These are phyloP conservation scores for Tetragnatha versicolor DNA, from an alignment of 1,140 invertebrate genomes.

Conservation along the genomic window DNA sequence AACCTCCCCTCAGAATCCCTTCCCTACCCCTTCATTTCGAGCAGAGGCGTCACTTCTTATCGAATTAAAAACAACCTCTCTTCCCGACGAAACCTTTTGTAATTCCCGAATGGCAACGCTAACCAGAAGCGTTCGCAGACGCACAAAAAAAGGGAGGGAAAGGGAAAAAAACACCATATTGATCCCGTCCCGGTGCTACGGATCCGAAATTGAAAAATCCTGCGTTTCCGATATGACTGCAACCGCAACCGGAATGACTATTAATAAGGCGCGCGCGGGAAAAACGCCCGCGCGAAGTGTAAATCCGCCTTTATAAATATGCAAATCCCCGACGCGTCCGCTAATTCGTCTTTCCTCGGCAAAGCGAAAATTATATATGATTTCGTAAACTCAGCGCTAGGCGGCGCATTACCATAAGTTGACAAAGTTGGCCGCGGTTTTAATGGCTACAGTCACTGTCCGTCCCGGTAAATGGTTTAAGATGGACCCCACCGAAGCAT, in stretches of 20 bases:
- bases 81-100: no score
- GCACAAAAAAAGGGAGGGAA: background rate
- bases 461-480: slow-evolving; percentile 46
- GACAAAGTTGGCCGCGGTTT: slow-evolving; percentile 43
- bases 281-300: slow-evolving; percentile 17
- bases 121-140: slow-evolving; percentile 1
- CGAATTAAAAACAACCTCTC: no score
- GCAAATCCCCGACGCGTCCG: slow-evolving; percentile 16
- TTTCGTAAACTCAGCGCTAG: slow-evolving; percentile 11
- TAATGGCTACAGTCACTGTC: slow-evolving; percentile 20
- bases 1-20: no score
- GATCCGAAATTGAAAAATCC: slow-evolving; percentile 50
- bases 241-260: slow-evolving; percentile 30
- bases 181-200: slow-evolving; percentile 12
- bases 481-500: slow-evolving; percentile 20
- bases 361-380: slow-evolving; percentile 53
- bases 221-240: background rate
- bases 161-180: slow-evolving; percentile 22
- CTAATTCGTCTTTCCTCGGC: slow-evolving; percentile 35
- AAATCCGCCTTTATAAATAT: slow-evolving; percentile 50
- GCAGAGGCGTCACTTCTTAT: no score
- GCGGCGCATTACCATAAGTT: slow-evolving; percentile 45
- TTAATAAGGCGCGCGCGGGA: slow-evolving; percentile 38
- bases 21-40: background rate
- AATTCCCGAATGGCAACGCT: slow-evolving; percentile 27